Conservation (phyloP, 1,140 invertebrate genomes). For the Panagrolaimus sp. region DNA sequence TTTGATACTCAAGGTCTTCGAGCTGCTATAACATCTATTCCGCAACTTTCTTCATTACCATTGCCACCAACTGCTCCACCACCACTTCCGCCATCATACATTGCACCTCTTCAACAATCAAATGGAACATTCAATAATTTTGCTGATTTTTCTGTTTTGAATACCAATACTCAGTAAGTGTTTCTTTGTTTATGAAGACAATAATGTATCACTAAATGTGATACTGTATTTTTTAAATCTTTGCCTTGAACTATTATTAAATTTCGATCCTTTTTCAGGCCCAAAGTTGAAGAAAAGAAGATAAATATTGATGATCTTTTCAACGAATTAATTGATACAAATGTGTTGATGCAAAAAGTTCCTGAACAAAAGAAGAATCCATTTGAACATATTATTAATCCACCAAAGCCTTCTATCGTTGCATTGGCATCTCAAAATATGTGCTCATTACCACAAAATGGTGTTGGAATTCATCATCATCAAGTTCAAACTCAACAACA, state of each 20-base stretch:
- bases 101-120: not conserved
- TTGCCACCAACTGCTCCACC: constrained; percentile 17
- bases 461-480: not conserved
- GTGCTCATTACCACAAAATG: constrained; percentile 23
- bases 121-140: constrained; percentile 1
- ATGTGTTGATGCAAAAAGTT: constrained; percentile 13
- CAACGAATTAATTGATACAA: constrained; percentile 20
- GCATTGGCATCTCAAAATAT: constrained; percentile 2
- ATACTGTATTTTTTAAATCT: not conserved
- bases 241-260: not conserved
- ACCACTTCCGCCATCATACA: not conserved
- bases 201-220: not conserved
- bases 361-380: constrained; percentile 48
- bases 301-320: constrained; percentile 56
- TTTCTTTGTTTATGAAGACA: not conserved
- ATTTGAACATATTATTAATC: constrained; percentile 52
- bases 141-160: constrained; percentile 9
- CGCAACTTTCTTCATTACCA: constrained; percentile 28
- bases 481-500: not conserved
- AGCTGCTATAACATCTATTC: constrained; percentile 23
- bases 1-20: constrained; percentile 22
- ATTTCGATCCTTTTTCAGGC: constrained; percentile 23
- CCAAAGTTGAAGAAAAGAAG: constrained; percentile 51
- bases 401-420: constrained; percentile 36
- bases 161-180: constrained; percentile 12